Percentiles rank a stretch among this genome's conserved stretches.
phyloP scores from a whole-genome alignment of 23 tunicate species.

The Aplidium turbinatum region DNA sequence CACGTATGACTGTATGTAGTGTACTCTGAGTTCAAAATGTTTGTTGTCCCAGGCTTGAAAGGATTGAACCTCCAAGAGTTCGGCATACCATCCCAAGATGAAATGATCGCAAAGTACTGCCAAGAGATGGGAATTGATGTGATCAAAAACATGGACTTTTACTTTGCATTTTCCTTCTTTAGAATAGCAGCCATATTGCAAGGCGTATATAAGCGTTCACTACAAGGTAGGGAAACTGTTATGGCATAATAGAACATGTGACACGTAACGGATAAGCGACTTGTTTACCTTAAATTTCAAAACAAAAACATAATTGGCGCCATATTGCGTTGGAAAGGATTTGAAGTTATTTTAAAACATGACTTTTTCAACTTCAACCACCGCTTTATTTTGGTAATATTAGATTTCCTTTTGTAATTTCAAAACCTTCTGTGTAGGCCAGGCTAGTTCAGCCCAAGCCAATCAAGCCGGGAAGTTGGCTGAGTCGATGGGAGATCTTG shows the following conservation, averaged over 20 bases:
- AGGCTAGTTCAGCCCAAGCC: constrained; percentile 82
- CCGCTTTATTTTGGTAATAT: no score
- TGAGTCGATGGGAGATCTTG: constrained; percentile 74
- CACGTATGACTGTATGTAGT: no score
- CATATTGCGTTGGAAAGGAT: no score
- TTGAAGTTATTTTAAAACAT: no score
- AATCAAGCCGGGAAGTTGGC: constrained; percentile 60
- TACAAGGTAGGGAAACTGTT: constrained; percentile 60
- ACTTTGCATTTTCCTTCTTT: constrained; percentile 95
- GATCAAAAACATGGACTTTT: constrained; percentile 80
- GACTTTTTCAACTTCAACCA: no score
- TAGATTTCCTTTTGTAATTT: no score
- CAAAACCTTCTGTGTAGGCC: constrained; percentile 28
- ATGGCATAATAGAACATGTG: no score
- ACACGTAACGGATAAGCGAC: no score
- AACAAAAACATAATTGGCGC: no score
- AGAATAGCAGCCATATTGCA: constrained; percentile 92
- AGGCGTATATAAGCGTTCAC: constrained; percentile 92
- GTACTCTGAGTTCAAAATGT: no score
- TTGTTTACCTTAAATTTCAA: no score
- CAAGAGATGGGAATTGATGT: constrained; percentile 28
- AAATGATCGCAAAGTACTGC: constrained; percentile 66
- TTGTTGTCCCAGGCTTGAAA: constrained; percentile 67
- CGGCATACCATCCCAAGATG: constrained; percentile 80
- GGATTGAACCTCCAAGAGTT: constrained; percentile 65